Evolutionary conservation across 1,140 invertebrate genomes (phyloP).

Genomic region (Epicauta chinensis): DNA sequence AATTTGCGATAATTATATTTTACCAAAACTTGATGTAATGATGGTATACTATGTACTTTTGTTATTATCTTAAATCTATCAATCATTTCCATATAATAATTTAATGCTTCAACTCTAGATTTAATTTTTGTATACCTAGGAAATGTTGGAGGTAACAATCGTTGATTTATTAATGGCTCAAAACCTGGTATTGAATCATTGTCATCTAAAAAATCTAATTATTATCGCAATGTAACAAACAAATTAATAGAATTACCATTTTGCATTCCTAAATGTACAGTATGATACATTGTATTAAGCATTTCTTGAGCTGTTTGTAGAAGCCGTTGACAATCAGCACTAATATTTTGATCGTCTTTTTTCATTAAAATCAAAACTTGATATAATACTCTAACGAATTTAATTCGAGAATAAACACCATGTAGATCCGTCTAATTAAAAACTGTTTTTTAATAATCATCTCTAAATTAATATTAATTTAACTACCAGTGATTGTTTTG

Average conservation of each 20-base stretch:
- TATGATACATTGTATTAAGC: slow-evolving; percentile 72
- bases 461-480: slow-evolving; percentile 4
- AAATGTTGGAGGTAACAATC: slow-evolving; percentile 94
- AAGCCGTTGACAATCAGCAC: slow-evolving; percentile 59
- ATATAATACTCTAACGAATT: slow-evolving; percentile 80
- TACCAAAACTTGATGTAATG: slow-evolving; percentile 80
- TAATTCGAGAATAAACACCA: slow-evolving; percentile 72
- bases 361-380: slow-evolving; percentile 66
- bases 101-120: slow-evolving; percentile 70
- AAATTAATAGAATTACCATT: neutral
- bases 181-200: slow-evolving; percentile 65
- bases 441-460: slow-evolving; percentile 2
- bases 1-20: slow-evolving; percentile 18
- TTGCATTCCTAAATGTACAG: slow-evolving; percentile 59
- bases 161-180: slow-evolving; percentile 91
- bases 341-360: slow-evolving; percentile 51
- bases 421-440: slow-evolving; percentile 49
- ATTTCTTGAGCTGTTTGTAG: slow-evolving; percentile 66
- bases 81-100: slow-evolving; percentile 79
- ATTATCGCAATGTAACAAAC: neutral
- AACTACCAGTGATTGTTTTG: slow-evolving; percentile 40
- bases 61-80: slow-evolving; percentile 73
- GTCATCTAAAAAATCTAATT: slow-evolving; percentile 26
- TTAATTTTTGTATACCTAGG: slow-evolving; percentile 93
- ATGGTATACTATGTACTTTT: slow-evolving; percentile 70